Conservation (phyloP, 2,797 vertebrate species). For the Megaceryle alcyon region DNA sequence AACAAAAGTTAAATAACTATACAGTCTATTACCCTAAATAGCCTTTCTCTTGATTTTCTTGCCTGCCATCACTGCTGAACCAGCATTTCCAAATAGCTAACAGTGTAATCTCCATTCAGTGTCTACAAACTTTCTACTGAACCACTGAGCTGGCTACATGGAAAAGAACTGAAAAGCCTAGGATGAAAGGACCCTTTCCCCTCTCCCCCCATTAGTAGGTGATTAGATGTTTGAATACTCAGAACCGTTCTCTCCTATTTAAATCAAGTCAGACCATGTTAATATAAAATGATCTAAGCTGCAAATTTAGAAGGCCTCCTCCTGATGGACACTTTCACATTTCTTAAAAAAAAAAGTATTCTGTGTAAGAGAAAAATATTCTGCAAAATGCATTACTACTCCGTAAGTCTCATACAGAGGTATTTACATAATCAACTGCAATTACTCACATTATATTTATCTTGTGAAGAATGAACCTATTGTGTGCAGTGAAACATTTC, state of each 20-base stretch:
- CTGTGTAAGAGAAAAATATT: not conserved
- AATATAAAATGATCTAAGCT: not conserved
- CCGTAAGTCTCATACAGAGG: not conserved
- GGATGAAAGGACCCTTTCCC: not conserved
- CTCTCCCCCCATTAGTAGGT: not conserved
- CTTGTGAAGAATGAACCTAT: constrained; percentile 37
- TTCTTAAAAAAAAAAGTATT: not conserved
- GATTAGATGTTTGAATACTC: not conserved
- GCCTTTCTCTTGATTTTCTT: not conserved
- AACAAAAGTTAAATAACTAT: not conserved
- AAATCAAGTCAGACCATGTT: not conserved
- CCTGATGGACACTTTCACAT: not conserved
- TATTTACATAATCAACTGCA: constrained; percentile 61
- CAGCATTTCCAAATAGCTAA: not conserved
- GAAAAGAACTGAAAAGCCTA: not conserved
- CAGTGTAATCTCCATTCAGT: not conserved
- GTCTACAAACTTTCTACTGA: not conserved
- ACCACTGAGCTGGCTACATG: not conserved
- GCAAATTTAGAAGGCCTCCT: not conserved
- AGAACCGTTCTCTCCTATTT: not conserved
- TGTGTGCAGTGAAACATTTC: constrained; percentile 35
- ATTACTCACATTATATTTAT: constrained; percentile 57
- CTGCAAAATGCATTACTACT: constrained; percentile 33
- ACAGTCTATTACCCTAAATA: not conserved
- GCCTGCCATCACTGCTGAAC: not conserved